Evolutionary conservation across 2,113 vertebrate species (phyloP), one percentile per base, ranked within the genome.

Genomic region (Python bivittatus): DNA sequence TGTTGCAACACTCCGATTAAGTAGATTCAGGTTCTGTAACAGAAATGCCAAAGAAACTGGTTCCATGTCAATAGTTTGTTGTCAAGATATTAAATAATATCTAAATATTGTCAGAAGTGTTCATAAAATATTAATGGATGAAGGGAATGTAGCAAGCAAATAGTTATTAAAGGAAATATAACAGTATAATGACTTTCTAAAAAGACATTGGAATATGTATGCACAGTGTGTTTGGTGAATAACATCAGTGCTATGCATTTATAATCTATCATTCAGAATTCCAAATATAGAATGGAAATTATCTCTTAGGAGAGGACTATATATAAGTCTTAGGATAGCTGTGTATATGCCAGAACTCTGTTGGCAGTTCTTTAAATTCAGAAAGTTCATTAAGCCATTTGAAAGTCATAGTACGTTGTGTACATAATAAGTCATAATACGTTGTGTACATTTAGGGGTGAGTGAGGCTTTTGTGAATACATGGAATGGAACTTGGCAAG

Each of bases 1-100:
- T 20, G 42, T 56, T 42, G 23, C 53, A n/a, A 89, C 72, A 93
- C 89, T 89, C 54, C 90, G 90, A 57, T 33, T 52, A 91, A 72
- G 90, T 38, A 91, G 88, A 92, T 83, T 44, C 54, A 61, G 89
- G 57, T 4, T 83, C 84, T 15, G 79, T 25, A 88, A 27, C 2
- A 42, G 53, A 60, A 23, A 15, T 64, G 79, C 22, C 72, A 64
- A 33, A 42, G n/a, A 86, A 92, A 42, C 4, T 44, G 15, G 89
- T 58, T 90, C 13, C 0, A 2, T 84, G 89, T 83, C 38, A 83
- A 57, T 84, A 84, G 72, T 57, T 84, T 27, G 22, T 90, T 68
- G 17, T 15, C 72, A 54, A 7, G 48, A 38, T 79, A 90, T 90
- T 89, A 89, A 89, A 79, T 54, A 61, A 60, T 56, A 56, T 25